These are phyloP conservation scores for Oceanites oceanicus DNA, from an alignment of 2,113 vertebrate genomes.

Conservation along the genomic window DNA sequence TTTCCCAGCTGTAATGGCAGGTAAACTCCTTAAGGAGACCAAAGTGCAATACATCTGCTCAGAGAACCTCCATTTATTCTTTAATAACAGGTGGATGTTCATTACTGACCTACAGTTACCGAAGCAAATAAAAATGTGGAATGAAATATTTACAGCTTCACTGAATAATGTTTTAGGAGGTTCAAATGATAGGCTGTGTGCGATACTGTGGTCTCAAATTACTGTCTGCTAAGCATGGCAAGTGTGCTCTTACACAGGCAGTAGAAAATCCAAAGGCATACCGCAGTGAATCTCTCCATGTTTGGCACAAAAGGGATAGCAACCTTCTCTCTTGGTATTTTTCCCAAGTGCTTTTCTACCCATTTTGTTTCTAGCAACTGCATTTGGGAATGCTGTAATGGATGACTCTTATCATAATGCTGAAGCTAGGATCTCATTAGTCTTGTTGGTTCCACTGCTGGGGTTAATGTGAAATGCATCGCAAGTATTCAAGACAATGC, in stretches of 20 bases:
- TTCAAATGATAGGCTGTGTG: neutral
- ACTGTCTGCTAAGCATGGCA: accelerated
- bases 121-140: neutral
- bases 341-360: neutral
- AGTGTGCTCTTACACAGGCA: neutral
- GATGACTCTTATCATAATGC: neutral
- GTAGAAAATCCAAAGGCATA: accelerated
- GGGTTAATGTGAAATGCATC: neutral
- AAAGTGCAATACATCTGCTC: neutral
- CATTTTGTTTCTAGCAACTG: neutral
- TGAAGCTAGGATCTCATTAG: neutral
- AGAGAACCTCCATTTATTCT: neutral
- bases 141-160: neutral
- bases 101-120: neutral
- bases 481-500: neutral
- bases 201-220: neutral
- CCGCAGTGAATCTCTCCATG: accelerated
- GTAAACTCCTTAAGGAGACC: neutral
- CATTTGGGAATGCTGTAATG: neutral
- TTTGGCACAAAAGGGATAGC: neutral
- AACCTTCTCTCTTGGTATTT: neutral
- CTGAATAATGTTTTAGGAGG: neutral
- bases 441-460: neutral
- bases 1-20: neutral
- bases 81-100: neutral